phyloP scores from a whole-genome alignment of 2,888 invertebrate species.

The Glyphotaelius pellucidus region DNA sequence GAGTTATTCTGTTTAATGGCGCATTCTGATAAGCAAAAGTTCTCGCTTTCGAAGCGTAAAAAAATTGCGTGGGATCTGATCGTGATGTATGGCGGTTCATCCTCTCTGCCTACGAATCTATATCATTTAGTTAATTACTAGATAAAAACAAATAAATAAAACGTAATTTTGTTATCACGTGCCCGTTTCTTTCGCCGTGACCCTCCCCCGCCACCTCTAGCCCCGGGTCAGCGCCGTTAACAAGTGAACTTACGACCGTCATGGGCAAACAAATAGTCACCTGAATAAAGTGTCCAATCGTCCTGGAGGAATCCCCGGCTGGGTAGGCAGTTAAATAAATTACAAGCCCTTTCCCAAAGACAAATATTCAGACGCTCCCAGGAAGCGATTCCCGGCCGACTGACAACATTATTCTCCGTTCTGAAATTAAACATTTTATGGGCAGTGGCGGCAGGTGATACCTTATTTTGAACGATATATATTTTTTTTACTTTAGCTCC shows the following conservation, averaged over 20 bases:
- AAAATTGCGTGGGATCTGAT: no score
- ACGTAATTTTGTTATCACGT: not conserved
- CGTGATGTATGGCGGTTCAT: no score
- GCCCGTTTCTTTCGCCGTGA: not conserved
- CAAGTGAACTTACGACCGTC: constrained; percentile 49
- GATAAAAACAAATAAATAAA: no score
- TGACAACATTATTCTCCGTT: constrained; percentile 50
- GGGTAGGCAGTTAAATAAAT: constrained; percentile 49
- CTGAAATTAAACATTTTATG: constrained; percentile 34
- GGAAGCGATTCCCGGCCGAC: constrained; percentile 42
- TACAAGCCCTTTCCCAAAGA: constrained; percentile 37
- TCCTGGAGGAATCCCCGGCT: constrained; percentile 37
- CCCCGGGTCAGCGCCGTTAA: constrained; percentile 43
- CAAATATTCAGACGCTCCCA: constrained; percentile 49
- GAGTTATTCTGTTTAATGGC: no score
- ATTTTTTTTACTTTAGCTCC: no score
- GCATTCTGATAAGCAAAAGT: no score
- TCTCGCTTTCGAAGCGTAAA: no score
- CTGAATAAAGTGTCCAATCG: constrained; percentile 43
- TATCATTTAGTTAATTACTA: no score
- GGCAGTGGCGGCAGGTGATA: not conserved
- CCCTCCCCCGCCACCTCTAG: not conserved
- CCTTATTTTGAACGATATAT: not conserved
- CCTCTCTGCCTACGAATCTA: no score
- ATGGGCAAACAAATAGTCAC: constrained; percentile 45